A percentile compares a stretch with the other conserved stretches of the same genome.
These are phyloP conservation scores for Macaria notata DNA, from an alignment of 2,888 invertebrate species.

Conservation along the genomic window DNA sequence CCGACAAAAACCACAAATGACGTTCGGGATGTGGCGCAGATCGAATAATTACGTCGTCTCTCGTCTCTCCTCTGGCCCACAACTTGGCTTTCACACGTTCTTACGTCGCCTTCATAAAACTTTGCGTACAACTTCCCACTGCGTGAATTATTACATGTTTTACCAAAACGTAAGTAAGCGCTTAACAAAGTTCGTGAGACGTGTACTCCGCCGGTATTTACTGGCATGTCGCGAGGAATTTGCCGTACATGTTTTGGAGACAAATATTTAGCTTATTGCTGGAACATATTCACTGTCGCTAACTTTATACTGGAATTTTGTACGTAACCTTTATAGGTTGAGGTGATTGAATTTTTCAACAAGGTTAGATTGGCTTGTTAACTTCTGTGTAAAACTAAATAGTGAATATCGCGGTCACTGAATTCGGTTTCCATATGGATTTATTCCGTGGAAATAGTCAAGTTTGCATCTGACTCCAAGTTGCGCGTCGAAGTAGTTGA, in stretches of 20 bases:
- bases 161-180: slow-evolving; percentile 61
- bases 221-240: slow-evolving; percentile 36
- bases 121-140: slow-evolving; percentile 54
- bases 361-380: no score
- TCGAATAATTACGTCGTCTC: slow-evolving; percentile 63
- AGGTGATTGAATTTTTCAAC: not conserved
- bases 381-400: not conserved
- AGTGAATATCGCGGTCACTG: slow-evolving; percentile 8
- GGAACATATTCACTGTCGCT: slow-evolving; percentile 18
- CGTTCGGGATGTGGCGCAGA: slow-evolving; percentile 60
- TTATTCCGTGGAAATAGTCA: slow-evolving; percentile 54
- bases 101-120: slow-evolving; percentile 59
- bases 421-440: slow-evolving; percentile 16
- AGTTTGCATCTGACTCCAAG: slow-evolving; percentile 64
- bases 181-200: slow-evolving; percentile 60
- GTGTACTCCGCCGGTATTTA: slow-evolving; percentile 43
- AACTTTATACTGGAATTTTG: not conserved
- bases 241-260: slow-evolving; percentile 24
- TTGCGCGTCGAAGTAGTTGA: slow-evolving; percentile 59
- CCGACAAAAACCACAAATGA: slow-evolving; percentile 75
- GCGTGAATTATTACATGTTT: slow-evolving; percentile 68
- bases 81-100: slow-evolving; percentile 64
- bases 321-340: not conserved
- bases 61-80: slow-evolving; percentile 41
- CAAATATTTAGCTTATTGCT: slow-evolving; percentile 28